These are phyloP conservation scores for Pongo pygmaeus DNA, from an alignment of 2,113 vertebrate genomes.

Conservation along the genomic window DNA sequence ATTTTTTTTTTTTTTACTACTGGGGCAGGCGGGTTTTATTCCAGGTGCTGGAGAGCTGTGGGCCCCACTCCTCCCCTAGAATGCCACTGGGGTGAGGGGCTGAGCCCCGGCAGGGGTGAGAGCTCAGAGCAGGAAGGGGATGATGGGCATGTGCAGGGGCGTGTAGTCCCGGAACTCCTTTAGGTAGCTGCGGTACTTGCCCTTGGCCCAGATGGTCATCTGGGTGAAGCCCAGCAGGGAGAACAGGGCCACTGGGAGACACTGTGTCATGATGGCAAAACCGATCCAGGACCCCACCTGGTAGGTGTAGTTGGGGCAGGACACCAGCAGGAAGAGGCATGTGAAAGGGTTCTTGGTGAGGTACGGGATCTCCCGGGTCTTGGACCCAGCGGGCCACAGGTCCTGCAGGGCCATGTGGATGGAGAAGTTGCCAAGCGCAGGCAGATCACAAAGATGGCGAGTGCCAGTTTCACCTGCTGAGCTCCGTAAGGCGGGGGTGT, in stretches of 20 bases:
- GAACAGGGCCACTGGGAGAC: slow-evolving; percentile 89
- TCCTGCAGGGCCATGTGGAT: slow-evolving; percentile 94
- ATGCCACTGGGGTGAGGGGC: fast-evolving
- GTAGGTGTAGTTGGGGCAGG: slow-evolving; percentile 95
- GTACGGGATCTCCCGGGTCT: slow-evolving; percentile 92
- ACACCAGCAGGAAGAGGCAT: slow-evolving; percentile 93
- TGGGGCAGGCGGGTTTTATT: slow-evolving; percentile 59
- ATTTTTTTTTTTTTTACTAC: too few species aligned
- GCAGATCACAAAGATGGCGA: slow-evolving; percentile 93
- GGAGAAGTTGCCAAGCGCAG: slow-evolving; percentile 93
- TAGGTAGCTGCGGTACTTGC: slow-evolving; percentile 94
- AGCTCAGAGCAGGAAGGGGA: slow-evolving; percentile 91
- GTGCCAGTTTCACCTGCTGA: slow-evolving; percentile 90
- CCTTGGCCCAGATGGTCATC: slow-evolving; percentile 96
- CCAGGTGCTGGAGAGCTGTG: not conserved
- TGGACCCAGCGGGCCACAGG: slow-evolving; percentile 93
- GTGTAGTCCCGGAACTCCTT: slow-evolving; percentile 96
- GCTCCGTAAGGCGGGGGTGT: slow-evolving; percentile 89
- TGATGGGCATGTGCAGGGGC: slow-evolving; percentile 90
- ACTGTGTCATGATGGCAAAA: too few species aligned
- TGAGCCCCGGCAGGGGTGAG: fast-evolving
- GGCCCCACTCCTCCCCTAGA: not conserved
- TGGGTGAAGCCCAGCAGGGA: slow-evolving; percentile 94
- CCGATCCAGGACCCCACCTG: slow-evolving; percentile 82
- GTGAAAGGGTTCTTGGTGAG: slow-evolving; percentile 96